Percentiles rank a stretch among this genome's conserved stretches.
Evolutionary conservation across 2,888 invertebrate genomes (phyloP).

Genomic region (Endotricha flammealis): DNA sequence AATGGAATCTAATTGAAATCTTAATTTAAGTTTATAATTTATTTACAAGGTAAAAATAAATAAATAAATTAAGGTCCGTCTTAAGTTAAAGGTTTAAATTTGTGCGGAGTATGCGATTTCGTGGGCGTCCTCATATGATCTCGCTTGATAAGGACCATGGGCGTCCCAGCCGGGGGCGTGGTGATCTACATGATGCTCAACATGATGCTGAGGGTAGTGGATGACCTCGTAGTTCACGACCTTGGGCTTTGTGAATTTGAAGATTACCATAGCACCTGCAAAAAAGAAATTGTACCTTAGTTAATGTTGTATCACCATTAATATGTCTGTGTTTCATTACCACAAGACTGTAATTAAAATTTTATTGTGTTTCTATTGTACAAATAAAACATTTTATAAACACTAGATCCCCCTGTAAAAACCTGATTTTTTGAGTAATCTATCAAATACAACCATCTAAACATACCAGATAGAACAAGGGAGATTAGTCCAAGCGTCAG

Average conservation of each 20-base stretch:
- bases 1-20: conserved; percentile 46
- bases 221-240: conserved; percentile 92
- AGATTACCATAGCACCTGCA: conserved; percentile 86
- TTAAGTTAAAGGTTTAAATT: conserved; percentile 53
- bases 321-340: neutral
- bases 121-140: conserved; percentile 76
- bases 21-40: conserved; percentile 59
- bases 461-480: conserved; percentile 85
- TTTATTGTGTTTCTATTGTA: no score
- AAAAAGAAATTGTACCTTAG: conserved; percentile 8
- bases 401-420: no score
- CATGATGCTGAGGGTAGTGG: conserved; percentile 86
- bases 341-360: neutral
- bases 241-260: conserved; percentile 92
- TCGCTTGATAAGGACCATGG: conserved; percentile 81
- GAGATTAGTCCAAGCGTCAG: conserved; percentile 90
- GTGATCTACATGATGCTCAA: conserved; percentile 83
- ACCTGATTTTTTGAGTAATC: no score
- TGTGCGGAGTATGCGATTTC: conserved; percentile 80
- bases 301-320: neutral
- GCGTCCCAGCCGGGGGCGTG: conserved; percentile 72
- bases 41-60: conserved; percentile 68
- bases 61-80: conserved; percentile 69
- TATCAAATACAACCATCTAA: no score
- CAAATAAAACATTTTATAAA: no score